Evolutionary conservation across 2,888 invertebrate species (phyloP), one percentile per base, ranked within the genome.

Genomic region (Reticulitermes lucifugus): DNA sequence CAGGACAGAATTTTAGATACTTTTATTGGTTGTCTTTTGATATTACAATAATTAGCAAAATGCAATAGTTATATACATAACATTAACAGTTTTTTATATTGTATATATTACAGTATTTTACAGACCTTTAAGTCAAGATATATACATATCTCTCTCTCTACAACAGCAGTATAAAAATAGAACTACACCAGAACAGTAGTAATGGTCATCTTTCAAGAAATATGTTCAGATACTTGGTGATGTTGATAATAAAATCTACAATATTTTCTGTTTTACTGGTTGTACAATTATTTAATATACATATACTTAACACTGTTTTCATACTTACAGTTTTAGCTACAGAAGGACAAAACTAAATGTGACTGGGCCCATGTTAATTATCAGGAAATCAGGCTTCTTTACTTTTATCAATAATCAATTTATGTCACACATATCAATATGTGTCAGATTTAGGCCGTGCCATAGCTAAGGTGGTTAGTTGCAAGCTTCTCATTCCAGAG

Each of bases 91-190:
- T 79, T 51, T 79, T 46, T 79, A 79, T 79, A 79, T 51, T 79
- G 10, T 51, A 51, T 77, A 77, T 77, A 46, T 41, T 77, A 77
- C 43, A 77, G 43, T 77, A 77, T 77, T 77, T 77, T 77, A 77
- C 77, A 77, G 35, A 79, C 43, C 51, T 7, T 7, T 25, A 51
- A 79, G 9, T 25, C 43, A 51, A 25, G 51, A 51, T 35, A 12
- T 65, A 65, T 60, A 51, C 25, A 60, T 9, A 6, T 65, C 2
- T 25, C 25, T n/a, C 4, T 65, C 21, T 51, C 51, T 80, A 80
- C 80, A 80, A 59, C 18, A 60, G 46, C 18, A 80, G 80, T 80
- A 80, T 35, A 80, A 80, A 80, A 80, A 80, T 80, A 80, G 80
- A 80, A 35, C 59, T 80, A 80, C 79, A 55, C 14, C 14, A 0